Percentiles rank a stretch among this genome's conserved stretches.
phyloP scores from a whole-genome alignment of 1,140 invertebrate species.

The Drosophila tani region DNA sequence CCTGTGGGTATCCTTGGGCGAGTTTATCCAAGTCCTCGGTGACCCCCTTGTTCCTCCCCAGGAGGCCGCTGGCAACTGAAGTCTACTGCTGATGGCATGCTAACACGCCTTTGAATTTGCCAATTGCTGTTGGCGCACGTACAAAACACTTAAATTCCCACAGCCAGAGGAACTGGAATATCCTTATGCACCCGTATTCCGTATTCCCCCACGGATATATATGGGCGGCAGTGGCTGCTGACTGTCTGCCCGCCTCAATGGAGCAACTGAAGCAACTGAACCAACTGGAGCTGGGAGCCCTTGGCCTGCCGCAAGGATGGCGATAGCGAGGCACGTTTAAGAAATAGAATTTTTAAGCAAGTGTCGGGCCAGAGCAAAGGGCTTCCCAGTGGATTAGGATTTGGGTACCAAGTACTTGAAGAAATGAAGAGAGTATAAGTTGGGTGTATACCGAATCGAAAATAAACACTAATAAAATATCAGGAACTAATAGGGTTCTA shows the following conservation, averaged over 20 bases:
- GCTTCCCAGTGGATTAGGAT: slow-evolving; percentile 40
- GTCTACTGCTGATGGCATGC: slow-evolving; percentile 78
- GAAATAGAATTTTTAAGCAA: slow-evolving; percentile 83
- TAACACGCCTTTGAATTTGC: slow-evolving; percentile 85
- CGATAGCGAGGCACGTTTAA: slow-evolving; percentile 73
- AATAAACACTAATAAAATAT: not conserved
- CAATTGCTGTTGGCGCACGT: slow-evolving; percentile 84
- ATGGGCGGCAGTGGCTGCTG: slow-evolving; percentile 31
- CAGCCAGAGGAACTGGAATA: slow-evolving; percentile 63
- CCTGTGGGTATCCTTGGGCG: slow-evolving; percentile 38
- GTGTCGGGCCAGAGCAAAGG: slow-evolving; percentile 45
- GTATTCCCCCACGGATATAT: slow-evolving; percentile 33
- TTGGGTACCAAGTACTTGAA: slow-evolving; percentile 4
- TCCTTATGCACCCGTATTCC: slow-evolving; percentile 16
- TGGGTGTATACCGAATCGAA: not conserved
- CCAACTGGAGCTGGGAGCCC: slow-evolving; percentile 36
- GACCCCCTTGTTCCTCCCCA: slow-evolving; percentile 13
- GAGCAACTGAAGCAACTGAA: slow-evolving; percentile 29
- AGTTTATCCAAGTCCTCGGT: slow-evolving; percentile 33
- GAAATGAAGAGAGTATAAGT: not conserved
- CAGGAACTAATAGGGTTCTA: not conserved
- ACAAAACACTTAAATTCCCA: slow-evolving; percentile 84
- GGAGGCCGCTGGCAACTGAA: slow-evolving; percentile 45
- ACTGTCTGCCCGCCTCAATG: slow-evolving; percentile 40
- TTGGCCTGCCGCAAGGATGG: slow-evolving; percentile 59